Evolutionary conservation across 2,797 vertebrate species (phyloP), one percentile per base, ranked within the genome.

Genomic region (Hippopotamyrus pictus): DNA sequence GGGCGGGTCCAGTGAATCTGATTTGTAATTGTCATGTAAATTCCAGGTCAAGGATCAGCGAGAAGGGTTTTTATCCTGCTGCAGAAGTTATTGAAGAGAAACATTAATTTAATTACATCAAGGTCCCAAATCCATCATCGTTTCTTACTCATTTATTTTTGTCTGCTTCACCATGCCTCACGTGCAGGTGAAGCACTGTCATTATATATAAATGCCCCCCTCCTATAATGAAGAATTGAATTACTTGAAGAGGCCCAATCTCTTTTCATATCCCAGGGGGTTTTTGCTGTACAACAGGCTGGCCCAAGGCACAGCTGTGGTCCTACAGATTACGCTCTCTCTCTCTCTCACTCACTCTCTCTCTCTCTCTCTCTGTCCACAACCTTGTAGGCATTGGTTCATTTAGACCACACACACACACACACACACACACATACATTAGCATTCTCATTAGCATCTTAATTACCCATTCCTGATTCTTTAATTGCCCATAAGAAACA

Each of bases 1-100:
- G 25, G 46, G 69, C 17, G 2, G 29, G 6, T 44, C 7, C 25
- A 57, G 46, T 89, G 84, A 89, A 89, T 89, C n/a, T 59, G 29
- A 86, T 73, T 86, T 44, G 11, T 90, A 62, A 91, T 92, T 92
- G 89, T 93, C 86, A 91, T 92, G 91, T 90, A 91, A 92, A 92
- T 92, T 84, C 89, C n/a, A 90, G 90, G 91, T 90, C 90, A 90
- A 84, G 76, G 90, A 91, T 91, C 89, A 90, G 79, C 29, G 53
- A 51, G n/a, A 44, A 59, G 53, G 57, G 7, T 22, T 33, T 83
- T 86, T 59, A 84, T 29, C 25, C 50, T 44, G 53, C 5, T 62
- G 14, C n/a, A n/a, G 53, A 17, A 79, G 79, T 62, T 54, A 11
- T 50, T 69, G 54, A 17, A 86, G 82, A 25, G 5, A 25, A 89